Base-by-base conservation (phyloP, 2,888 invertebrate genomes). In the Leptopilina myrica region DNA sequence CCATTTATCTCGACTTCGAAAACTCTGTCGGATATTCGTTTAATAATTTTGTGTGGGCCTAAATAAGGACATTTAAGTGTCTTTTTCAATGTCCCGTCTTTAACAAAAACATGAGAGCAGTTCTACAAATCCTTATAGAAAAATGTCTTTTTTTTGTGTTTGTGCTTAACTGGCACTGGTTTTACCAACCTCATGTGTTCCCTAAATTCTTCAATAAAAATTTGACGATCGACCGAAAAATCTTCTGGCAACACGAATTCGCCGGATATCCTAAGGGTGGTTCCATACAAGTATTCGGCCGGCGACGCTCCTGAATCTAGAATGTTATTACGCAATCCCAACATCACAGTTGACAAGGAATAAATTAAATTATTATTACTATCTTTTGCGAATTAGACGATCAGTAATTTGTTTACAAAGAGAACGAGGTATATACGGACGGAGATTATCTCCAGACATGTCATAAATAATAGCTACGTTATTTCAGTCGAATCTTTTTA, bases 311-410 rank as follows among this genome's bases (percentile, higher is more conserved):
- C 33, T 2, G 33, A 33, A 33, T 26, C 26, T 3, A 26, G 9
- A 46, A 46, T 9, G 5, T 76, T 77, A 1, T 79, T 77, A 6
- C 82, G 73, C 20, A 83, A 53, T 0, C 85, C 85, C 0, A 87
- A 81, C 4, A 86, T 75, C 5, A 85, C 79, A 67, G 78, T 79
- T 0, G 86, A 84, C 9, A 86, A 80, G 14, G 79, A 78, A n/a
- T 78, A 76, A 6, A 40, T 33, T 85, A 86, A 87, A 5, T 83
- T 14, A 6, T 43, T 64, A 12, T 49, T 64, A 66, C n/a, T 33
- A 33, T 2, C 2, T 33, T 33, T 33, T 33, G 2, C 33, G 33
- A 33, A 33, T 33, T 33, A 33, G 33, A 33, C 33, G 33, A 33
- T 33, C 33, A 33, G 33, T 33, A 33, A 33, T 33, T 33, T 33